A percentile compares a stretch with the other conserved stretches of the same genome.
phyloP scores from a whole-genome alignment of 2,888 invertebrate genomes.

The Machimus rusticus region DNA sequence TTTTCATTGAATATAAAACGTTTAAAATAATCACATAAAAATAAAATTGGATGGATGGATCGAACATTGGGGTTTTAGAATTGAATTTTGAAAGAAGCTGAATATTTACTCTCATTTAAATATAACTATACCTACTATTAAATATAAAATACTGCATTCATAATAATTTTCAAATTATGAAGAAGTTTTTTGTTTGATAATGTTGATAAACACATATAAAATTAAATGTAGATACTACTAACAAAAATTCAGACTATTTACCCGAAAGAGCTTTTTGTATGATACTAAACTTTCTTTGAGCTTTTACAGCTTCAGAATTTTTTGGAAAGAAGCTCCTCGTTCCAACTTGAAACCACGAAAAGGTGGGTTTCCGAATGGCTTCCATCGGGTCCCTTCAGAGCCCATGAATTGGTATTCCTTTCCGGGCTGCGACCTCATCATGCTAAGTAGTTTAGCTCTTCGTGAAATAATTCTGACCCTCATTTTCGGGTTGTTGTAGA shows the following conservation, averaged over 20 bases:
- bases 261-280: not conserved
- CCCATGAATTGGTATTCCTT: slow-evolving; percentile 15
- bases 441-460: slow-evolving; percentile 33
- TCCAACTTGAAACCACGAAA: not conserved
- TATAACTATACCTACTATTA: too few species aligned
- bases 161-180: too few species aligned
- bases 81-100: too few species aligned
- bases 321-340: not conserved
- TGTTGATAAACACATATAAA: too few species aligned
- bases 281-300: not conserved
- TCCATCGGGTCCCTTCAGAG: not conserved
- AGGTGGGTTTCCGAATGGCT: not conserved
- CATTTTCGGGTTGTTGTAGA: slow-evolving; percentile 29
- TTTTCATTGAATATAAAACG: too few species aligned
- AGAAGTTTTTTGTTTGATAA: too few species aligned
- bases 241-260: not conserved
- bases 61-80: too few species aligned
- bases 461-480: slow-evolving; percentile 20
- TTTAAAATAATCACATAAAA: too few species aligned
- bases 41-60: too few species aligned
- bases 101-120: too few species aligned
- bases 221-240: too few species aligned
- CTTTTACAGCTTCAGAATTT: not conserved
- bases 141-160: too few species aligned
- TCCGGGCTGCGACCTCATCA: slow-evolving; percentile 10